These are phyloP conservation scores for Mycteria americana DNA, from an alignment of 2,797 vertebrate species.

Conservation along the genomic window DNA sequence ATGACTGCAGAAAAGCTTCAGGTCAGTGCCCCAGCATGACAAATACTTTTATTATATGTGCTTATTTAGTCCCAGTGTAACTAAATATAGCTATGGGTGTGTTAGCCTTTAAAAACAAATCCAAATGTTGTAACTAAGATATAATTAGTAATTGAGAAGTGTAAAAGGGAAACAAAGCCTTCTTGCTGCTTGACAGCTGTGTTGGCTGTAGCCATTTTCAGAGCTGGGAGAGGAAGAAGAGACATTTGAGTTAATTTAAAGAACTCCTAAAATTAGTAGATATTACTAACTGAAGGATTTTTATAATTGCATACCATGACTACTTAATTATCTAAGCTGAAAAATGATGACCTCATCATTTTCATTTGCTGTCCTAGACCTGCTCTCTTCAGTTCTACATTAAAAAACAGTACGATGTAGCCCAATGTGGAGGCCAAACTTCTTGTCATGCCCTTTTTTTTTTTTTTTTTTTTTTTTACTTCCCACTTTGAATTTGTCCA, in stretches of 20 bases:
- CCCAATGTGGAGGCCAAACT: background rate
- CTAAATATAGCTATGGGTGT: background rate
- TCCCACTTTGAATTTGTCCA: background rate
- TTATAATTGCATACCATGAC: background rate
- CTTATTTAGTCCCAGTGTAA: background rate
- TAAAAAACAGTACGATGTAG: background rate
- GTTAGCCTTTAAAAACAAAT: background rate
- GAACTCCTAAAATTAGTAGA: background rate
- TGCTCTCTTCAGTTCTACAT: background rate
- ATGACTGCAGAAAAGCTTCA: background rate
- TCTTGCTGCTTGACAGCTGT: background rate
- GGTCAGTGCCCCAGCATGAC: background rate
- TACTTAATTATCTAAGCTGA: background rate
- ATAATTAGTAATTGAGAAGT: background rate
- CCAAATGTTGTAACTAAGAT: background rate
- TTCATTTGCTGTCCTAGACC: background rate
- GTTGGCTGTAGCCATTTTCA: slow-evolving; percentile 3
- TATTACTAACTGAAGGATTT: background rate
- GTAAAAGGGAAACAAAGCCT: background rate
- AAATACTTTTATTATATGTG: background rate
- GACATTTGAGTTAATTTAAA: background rate
- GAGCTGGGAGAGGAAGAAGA: background rate
- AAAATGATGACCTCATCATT: background rate
- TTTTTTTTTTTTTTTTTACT: background rate
- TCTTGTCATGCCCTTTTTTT: background rate